Evolutionary conservation across 2,113 vertebrate genomes (phyloP), one percentile per base, ranked within the genome.

Genomic region (Sorex fumeus): DNA sequence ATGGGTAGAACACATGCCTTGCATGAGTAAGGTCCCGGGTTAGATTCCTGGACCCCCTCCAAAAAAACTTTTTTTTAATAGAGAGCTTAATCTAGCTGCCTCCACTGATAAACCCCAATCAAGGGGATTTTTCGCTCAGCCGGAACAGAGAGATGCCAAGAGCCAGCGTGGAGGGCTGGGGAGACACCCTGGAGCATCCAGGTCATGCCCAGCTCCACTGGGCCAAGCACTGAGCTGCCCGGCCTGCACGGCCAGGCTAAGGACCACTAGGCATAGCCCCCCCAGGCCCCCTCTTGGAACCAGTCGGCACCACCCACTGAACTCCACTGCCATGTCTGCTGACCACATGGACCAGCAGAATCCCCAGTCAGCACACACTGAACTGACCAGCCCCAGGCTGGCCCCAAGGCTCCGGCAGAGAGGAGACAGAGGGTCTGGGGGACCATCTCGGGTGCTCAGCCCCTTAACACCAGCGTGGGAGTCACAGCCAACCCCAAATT

Each of bases 291-390:
- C 19, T 5, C 53, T 40, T 16, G 32, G 18, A 90, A 70, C 76
- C 77, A 64, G 36, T 91, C 91, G 40, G 62, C 70, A 74, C 74
- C 84, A 77, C 50, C 87, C 72, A 72, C 76, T 77, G 40, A 82
- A 25, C 57, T 62, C 8, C 75, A 71, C 16, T 36, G 82, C 70
- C 67, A 45, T 30, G 62, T 40, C 74, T 71, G 15, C 8, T 34
- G 43, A 81, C 28, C 72, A 84, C 9, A 50, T 50, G 47, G 47
- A 85, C 78, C 88, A 93, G 69, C 60, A 69, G 47, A 79, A 71
- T 79, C 62, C 97, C 95, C 97, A 96, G 97, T 96, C 96, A 97
- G 96, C 95, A 97, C 70, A 95, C 94, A 75, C 50, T 84, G 78
- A 84, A 79, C 95, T 88, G 85, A 81, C 84, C 92, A 88, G 71